A percentile compares a stretch with the other conserved stretches of the same genome.
These are phyloP conservation scores for Oncopeltus fasciatus DNA, from an alignment of 1,140 invertebrate genomes.

Conservation along the genomic window DNA sequence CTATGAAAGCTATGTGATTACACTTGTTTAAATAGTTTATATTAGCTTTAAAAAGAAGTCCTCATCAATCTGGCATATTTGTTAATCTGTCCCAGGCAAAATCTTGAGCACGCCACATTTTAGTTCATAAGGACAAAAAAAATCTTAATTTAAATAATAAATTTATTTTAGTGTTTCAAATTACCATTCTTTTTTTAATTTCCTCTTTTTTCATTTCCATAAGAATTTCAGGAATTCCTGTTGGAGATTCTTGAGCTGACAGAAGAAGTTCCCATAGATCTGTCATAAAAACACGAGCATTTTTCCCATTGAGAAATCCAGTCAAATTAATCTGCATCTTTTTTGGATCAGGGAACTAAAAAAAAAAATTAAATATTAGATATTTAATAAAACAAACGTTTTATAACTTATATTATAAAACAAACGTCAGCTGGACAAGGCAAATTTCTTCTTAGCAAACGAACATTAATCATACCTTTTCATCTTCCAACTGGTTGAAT, in stretches of 20 bases:
- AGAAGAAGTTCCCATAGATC: constrained; percentile 91
- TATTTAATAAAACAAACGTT: not conserved
- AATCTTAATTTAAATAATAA: constrained; percentile 2
- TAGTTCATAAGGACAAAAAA: too few species aligned
- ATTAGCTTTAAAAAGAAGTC: too few species aligned
- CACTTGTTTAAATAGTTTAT: too few species aligned
- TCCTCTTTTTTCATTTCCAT: constrained; percentile 94
- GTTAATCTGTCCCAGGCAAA: too few species aligned
- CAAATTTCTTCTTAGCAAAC: not conserved
- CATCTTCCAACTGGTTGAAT: constrained; percentile 88
- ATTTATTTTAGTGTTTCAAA: not conserved
- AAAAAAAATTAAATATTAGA: constrained; percentile 25
- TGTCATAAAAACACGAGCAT: constrained; percentile 91
- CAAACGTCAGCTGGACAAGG: not conserved
- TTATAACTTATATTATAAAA: not conserved
- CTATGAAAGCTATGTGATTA: too few species aligned
- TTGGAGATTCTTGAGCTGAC: constrained; percentile 87
- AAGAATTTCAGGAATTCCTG: constrained; percentile 83
- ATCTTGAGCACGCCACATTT: too few species aligned
- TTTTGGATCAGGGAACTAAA: constrained; percentile 84
- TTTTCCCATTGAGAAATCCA: constrained; percentile 95
- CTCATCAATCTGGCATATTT: too few species aligned
- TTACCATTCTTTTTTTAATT: constrained; percentile 69
- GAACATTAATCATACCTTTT: constrained; percentile 57
- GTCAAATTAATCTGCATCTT: constrained; percentile 99